A percentile compares a stretch with the other conserved stretches of the same genome.
Conservation (phyloP, 1,140 invertebrate species). For the Pogonognathellus flavescens region DNA sequence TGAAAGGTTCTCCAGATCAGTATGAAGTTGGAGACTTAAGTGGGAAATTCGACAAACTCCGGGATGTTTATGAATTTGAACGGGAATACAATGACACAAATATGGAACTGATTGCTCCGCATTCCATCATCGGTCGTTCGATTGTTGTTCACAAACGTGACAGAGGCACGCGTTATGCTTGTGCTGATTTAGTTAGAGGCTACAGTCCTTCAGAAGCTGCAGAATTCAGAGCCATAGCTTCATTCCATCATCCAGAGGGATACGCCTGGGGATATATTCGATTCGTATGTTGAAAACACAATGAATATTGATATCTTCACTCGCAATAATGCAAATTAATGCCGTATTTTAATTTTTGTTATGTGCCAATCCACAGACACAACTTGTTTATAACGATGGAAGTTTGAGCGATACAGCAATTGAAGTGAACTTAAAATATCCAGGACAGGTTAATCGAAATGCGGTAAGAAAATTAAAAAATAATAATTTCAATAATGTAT, state of each 20-base stretch:
- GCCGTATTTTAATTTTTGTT: not conserved
- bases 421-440: constrained; percentile 88
- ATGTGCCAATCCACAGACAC: constrained; percentile 74
- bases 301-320: constrained; percentile 51
- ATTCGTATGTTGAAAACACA: constrained; percentile 75
- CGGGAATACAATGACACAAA: constrained; percentile 84
- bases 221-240: constrained; percentile 88
- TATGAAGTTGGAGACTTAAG: constrained; percentile 92
- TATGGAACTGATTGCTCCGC: constrained; percentile 85
- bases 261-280: constrained; percentile 88
- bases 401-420: constrained; percentile 89
- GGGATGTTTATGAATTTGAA: constrained; percentile 72
- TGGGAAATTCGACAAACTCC: constrained; percentile 84
- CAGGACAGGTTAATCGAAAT: constrained; percentile 85
- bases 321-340: not conserved
- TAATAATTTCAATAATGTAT: not conserved
- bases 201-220: constrained; percentile 76
- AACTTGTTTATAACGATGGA: constrained; percentile 88
- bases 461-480: constrained; percentile 73
- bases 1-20: constrained; percentile 82
- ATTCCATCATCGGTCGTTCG: constrained; percentile 87
- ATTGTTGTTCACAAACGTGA: constrained; percentile 87
- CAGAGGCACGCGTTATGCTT: constrained; percentile 80
- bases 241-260: constrained; percentile 90
- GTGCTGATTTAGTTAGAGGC: constrained; percentile 86